Conservation (phyloP, 2,888 invertebrate genomes). For the Drosophila koepferae region DNA sequence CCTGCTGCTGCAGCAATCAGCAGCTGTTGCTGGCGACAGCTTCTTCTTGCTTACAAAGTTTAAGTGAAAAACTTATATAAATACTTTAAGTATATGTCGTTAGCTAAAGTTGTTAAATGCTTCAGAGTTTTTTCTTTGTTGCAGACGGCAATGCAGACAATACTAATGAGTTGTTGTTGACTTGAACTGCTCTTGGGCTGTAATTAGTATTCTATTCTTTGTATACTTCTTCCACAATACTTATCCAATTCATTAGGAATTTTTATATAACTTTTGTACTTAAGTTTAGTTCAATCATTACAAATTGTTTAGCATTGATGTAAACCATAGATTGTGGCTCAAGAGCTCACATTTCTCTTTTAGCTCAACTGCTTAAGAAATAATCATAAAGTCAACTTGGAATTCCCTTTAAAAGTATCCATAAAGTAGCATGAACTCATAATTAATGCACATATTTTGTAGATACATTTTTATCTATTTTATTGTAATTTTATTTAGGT, state of each 20-base stretch:
- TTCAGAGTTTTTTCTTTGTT: background rate
- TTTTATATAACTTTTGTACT: too few relatives aligned
- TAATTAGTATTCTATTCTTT: background rate
- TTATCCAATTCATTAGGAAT: background rate
- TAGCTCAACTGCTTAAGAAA: background rate
- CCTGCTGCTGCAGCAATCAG: background rate
- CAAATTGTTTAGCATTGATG: too few relatives aligned
- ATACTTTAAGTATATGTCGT: background rate
- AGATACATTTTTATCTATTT: background rate
- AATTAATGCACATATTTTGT: background rate
- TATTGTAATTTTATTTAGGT: background rate
- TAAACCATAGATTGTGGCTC: too few relatives aligned
- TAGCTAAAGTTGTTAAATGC: background rate
- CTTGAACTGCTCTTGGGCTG: background rate
- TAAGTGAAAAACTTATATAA: constrained; percentile 1
- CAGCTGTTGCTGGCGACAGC: constrained; percentile 4
- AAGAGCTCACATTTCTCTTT: too few relatives aligned
- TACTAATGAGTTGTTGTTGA: background rate
- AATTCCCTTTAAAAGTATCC: too few relatives aligned
- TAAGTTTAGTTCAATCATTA: too few relatives aligned
- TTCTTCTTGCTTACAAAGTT: background rate
- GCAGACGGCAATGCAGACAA: background rate
- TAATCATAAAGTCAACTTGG: background rate
- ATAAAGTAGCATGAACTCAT: background rate
- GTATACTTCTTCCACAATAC: background rate